Conservation (phyloP, 37 sponge, comb jelly and placozoan genomes). For the Lycopodina hypogea region DNA sequence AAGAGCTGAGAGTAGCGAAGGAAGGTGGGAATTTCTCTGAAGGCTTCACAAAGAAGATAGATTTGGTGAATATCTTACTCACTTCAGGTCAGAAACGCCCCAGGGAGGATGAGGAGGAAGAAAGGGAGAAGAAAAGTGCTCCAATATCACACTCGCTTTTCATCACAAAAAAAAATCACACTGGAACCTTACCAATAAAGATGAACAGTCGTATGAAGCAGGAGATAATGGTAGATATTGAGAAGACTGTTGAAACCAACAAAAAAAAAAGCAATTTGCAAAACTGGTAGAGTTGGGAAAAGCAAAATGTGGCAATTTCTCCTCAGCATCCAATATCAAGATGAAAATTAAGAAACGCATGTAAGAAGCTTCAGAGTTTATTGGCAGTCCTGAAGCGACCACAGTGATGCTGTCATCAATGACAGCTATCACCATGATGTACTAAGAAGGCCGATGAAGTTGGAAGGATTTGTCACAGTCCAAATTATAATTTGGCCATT, state of each 20-base stretch:
- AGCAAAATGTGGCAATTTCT: slow-evolving; percentile 49
- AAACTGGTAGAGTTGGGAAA: slow-evolving; percentile 50
- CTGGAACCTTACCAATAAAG: neutral
- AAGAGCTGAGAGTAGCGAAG: slow-evolving; percentile 53
- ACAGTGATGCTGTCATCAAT: slow-evolving; percentile 58
- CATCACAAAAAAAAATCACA: too few relatives aligned
- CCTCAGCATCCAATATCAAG: slow-evolving; percentile 37
- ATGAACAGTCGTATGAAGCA: slow-evolving; percentile 16
- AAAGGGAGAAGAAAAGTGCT: neutral
- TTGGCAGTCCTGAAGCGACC: slow-evolving; percentile 31
- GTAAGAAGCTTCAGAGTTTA: slow-evolving; percentile 31
- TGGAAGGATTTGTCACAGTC: too few relatives aligned
- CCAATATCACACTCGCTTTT: neutral
- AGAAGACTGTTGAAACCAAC: slow-evolving; percentile 40
- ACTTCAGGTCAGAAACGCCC: neutral
- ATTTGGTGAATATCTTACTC: neutral
- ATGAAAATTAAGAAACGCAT: slow-evolving; percentile 47
- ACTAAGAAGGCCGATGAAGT: too few relatives aligned
- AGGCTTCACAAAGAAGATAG: slow-evolving; percentile 44
- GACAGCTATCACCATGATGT: too few relatives aligned
- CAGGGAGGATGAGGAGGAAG: neutral
- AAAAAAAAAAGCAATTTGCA: slow-evolving; percentile 37
- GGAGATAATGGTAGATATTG: slow-evolving; percentile 43
- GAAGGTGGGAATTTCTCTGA: slow-evolving; percentile 64
- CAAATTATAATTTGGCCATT: too few relatives aligned